These are phyloP conservation scores for Berghia stephanieae DNA, from an alignment of 1,140 invertebrate genomes.

Conservation along the genomic window DNA sequence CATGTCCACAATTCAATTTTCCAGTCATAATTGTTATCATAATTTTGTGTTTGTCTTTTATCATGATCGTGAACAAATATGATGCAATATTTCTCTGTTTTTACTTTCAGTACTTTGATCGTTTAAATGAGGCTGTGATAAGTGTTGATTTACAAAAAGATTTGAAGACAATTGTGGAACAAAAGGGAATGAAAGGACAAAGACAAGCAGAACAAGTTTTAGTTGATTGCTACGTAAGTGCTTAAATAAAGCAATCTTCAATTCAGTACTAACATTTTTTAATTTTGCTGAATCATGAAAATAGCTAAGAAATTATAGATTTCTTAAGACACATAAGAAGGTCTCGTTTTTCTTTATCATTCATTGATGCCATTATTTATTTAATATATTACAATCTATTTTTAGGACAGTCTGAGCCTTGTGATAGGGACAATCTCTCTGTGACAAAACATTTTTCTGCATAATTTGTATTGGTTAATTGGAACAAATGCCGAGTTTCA, in stretches of 20 bases:
- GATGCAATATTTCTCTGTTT: neutral
- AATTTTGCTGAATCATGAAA: neutral
- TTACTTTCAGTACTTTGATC: slow-evolving; percentile 68
- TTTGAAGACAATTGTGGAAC: slow-evolving; percentile 74
- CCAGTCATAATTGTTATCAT: slow-evolving; percentile 21
- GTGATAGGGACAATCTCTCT: too few species aligned
- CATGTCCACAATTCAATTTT: slow-evolving; percentile 5
- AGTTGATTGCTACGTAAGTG: slow-evolving; percentile 84
- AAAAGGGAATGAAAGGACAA: slow-evolving; percentile 70
- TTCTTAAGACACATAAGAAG: too few species aligned
- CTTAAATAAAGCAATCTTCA: neutral
- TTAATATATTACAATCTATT: too few species aligned
- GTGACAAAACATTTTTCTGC: too few species aligned
- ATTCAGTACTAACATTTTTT: neutral
- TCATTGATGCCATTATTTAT: too few species aligned
- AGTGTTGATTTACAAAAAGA: slow-evolving; percentile 80
- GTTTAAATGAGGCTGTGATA: slow-evolving; percentile 76
- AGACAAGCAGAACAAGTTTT: slow-evolving; percentile 82
- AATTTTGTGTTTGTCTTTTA: too few species aligned
- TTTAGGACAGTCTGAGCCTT: too few species aligned
- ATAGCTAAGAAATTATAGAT: too few species aligned
- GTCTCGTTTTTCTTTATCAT: too few species aligned
- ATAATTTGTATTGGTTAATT: too few species aligned
- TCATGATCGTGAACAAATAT: neutral
- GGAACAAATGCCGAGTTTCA: too few species aligned